phyloP scores from a whole-genome alignment of 2,797 vertebrate genomes.

The Leontocebus nigricollis region DNA sequence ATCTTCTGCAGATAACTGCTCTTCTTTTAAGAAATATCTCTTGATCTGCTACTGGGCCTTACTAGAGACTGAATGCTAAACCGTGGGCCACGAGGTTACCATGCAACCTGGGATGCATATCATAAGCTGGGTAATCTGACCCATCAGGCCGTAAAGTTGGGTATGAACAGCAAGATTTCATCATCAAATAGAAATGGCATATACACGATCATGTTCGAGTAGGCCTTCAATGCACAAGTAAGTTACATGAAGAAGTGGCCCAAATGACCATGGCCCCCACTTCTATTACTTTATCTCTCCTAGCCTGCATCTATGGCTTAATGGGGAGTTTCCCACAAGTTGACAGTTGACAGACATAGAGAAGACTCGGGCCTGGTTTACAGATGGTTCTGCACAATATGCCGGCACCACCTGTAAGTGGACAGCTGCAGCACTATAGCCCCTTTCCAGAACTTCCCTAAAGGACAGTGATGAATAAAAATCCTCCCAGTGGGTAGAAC shows the following conservation, averaged over 20 bases:
- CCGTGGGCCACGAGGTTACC: background rate
- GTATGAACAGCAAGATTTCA: background rate
- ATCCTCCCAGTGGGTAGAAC: background rate
- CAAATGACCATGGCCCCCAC: background rate
- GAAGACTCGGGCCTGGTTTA: background rate
- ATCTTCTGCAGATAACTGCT: background rate
- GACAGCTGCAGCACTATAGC: background rate
- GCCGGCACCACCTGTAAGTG: background rate
- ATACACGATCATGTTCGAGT: background rate
- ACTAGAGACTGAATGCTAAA: background rate
- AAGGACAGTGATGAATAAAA: background rate
- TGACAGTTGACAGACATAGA: background rate
- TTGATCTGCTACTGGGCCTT: background rate
- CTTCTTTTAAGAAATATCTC: background rate
- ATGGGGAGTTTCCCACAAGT: background rate
- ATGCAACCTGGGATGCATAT: background rate
- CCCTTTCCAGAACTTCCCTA: background rate
- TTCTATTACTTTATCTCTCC: background rate
- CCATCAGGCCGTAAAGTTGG: background rate
- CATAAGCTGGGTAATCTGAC: background rate
- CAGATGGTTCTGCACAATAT: background rate
- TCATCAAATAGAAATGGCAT: background rate
- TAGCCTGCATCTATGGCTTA: background rate
- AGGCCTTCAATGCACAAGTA: background rate
- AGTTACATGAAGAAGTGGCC: background rate